A percentile compares a stretch with the other conserved stretches of the same genome.
These are phyloP conservation scores for Tauraco hartlaubi DNA, from an alignment of 2,797 vertebrate species.

Conservation along the genomic window DNA sequence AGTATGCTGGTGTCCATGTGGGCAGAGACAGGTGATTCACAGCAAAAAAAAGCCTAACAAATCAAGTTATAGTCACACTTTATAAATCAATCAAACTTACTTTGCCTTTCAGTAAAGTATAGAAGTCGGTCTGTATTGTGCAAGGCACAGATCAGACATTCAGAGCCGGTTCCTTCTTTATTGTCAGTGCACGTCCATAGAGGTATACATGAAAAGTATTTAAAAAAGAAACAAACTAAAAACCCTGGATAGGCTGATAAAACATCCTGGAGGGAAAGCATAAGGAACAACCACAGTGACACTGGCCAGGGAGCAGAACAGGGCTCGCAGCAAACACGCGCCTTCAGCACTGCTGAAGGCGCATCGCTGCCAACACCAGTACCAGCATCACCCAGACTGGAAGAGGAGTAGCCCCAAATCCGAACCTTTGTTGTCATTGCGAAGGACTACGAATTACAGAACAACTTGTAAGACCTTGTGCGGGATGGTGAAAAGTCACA, in stretches of 20 bases:
- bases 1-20: not conserved
- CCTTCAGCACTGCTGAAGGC: not conserved
- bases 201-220: not conserved
- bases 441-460: not conserved
- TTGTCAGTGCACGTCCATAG: not conserved
- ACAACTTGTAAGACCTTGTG: not conserved
- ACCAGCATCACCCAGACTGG: not conserved
- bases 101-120: not conserved
- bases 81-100: not conserved
- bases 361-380: not conserved
- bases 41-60: not conserved
- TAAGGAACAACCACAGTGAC: not conserved
- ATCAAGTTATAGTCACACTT: not conserved
- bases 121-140: not conserved
- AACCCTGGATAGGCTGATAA: not conserved
- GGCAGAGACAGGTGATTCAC: not conserved
- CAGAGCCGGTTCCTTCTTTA: not conserved
- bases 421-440: not conserved
- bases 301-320: not conserved
- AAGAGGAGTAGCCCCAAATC: not conserved
- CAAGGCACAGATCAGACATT: not conserved
- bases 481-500: not conserved
- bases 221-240: not conserved
- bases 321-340: fast-evolving
- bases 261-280: not conserved